Base-by-base conservation (phyloP, 23 tunicate genomes). In the Trididemnum nubilum region DNA sequence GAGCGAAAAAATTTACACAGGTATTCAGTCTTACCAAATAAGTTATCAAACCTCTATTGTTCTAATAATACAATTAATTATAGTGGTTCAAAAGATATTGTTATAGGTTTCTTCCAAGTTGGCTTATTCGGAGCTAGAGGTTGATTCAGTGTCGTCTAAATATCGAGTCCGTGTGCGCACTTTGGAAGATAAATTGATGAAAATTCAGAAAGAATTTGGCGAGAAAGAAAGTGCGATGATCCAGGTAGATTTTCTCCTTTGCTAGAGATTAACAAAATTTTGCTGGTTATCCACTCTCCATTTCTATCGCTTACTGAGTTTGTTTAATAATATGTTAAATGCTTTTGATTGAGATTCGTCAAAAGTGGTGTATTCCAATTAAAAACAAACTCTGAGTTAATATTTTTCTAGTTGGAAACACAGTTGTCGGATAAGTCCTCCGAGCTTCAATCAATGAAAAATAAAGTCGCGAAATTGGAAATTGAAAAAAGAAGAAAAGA, bases 401-500 rank as follows among this genome's bases (percentile, higher is more conserved):
- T n/a, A n/a, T n/a, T n/a, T n/a, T n/a, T 39, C 3, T 33, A 73
- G 79, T 37, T 73, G 79, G 79, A 73, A 40, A 73, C 31, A 3
- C 27, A 37, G 12, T 15, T 40, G 32, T 40, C 31, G 7, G 33
- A 73, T 5, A 44, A 39, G 9, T 12, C 12, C 4, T 2, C 2
- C 31, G 59, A 73, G 39, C 34, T 65, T 1, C 82, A 85, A 36
- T 34, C 73, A 3, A 31, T 85, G 69, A 85, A 76, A 33, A 71
- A 65, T 25, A 50, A 77, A 64, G 44, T 44, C 2, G 23, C 67
- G 31, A 76, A 82, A 49, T 51, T 77, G 66, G 88, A 85, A 34
- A 38, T 77, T 37, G 88, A 85, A 64, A 77, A 35, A n/a, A 63
- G 49, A 37, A 27, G 72, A 44, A 64, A 76, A 40, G 82, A 85